Base-by-base conservation (phyloP, 2,888 invertebrate genomes). In the Petrolisthes manimaculis region DNA sequence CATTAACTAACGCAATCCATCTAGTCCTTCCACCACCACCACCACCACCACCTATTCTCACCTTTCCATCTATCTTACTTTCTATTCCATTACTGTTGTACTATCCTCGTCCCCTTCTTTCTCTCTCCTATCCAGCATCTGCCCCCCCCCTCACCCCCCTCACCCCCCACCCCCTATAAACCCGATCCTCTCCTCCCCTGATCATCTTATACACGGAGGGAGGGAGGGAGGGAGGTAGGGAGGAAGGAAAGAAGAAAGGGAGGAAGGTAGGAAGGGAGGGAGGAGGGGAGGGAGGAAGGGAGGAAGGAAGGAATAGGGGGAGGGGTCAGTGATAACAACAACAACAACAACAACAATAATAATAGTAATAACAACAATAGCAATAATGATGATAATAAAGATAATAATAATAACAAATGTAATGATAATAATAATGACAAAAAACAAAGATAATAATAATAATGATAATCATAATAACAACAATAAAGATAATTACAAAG, bases 251-350 rank as follows among this genome's bases (percentile, higher is more conserved):
- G n/a, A n/a, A n/a, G 8, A 6, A 74, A 5, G 74, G n/a, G 21
- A n/a, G 74, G n/a, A 74, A n/a, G 74, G 74, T 5, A 74, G 74
- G 74, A 74, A 74, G n/a, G 74, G n/a, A 74, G 74, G 74, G n/a
- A 6, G n/a, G 12, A 74, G 5, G 74, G 74, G 21, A n/a, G 74
- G 74, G n/a, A 74, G n/a, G 74, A n/a, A 74, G 21, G n/a, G n/a
- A 6, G n/a, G n/a, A 74, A n/a, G n/a, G 21, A 74, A n/a, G 14
- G n/a, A 74, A 14, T n/a, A 74, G n/a, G n/a, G 21, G n/a, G n/a
- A 74, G 5, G n/a, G 5, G n/a, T n/a, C 5, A 14, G 21, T n/a
- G n/a, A 74, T 14, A 74, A 74, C 5, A 74, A 74, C 5, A 14
- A 21, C n/a, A 14, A n/a, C 14, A 5, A n/a, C 5, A 5, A n/a